A percentile compares a stretch with the other conserved stretches of the same genome.
These are phyloP conservation scores for Pentalonia nigronervosa DNA, from an alignment of 1,140 invertebrate genomes.

Conservation along the genomic window DNA sequence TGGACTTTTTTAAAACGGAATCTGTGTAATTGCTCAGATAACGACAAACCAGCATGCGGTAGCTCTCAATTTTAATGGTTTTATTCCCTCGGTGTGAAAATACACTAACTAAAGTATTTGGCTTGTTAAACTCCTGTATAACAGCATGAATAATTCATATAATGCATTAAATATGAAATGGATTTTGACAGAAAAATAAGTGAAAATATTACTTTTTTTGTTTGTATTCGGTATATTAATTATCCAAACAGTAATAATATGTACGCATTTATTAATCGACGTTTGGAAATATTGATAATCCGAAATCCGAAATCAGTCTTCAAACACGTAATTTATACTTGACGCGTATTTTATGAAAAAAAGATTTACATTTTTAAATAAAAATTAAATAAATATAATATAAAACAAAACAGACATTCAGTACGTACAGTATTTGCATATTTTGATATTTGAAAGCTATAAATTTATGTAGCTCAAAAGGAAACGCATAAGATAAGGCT, in stretches of 20 bases:
- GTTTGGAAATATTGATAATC: neutral
- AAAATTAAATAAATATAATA: neutral
- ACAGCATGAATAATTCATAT: slow-evolving; percentile 4
- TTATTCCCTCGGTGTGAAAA: slow-evolving; percentile 13
- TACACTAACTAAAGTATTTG: neutral
- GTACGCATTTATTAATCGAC: neutral
- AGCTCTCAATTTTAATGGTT: slow-evolving; percentile 25
- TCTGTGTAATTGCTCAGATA: slow-evolving; percentile 30
- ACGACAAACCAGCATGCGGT: neutral
- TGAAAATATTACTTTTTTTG: neutral
- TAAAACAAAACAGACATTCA: too few relatives aligned
- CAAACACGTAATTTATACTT: too few relatives aligned
- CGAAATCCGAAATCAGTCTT: neutral
- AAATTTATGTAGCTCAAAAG: too few relatives aligned
- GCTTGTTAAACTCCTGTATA: neutral
- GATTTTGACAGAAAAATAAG: neutral
- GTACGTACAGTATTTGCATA: too few relatives aligned
- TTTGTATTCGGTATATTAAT: neutral
- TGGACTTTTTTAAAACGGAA: neutral
- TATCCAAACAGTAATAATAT: neutral
- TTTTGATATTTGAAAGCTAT: too few relatives aligned
- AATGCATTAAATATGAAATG: slow-evolving; percentile 14
- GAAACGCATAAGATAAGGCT: too few relatives aligned
- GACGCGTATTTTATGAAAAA: neutral
- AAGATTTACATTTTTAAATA: neutral